These are phyloP conservation scores for Quadroppia sp. DNA, from an alignment of 2,888 invertebrate genomes.

Conservation along the genomic window DNA sequence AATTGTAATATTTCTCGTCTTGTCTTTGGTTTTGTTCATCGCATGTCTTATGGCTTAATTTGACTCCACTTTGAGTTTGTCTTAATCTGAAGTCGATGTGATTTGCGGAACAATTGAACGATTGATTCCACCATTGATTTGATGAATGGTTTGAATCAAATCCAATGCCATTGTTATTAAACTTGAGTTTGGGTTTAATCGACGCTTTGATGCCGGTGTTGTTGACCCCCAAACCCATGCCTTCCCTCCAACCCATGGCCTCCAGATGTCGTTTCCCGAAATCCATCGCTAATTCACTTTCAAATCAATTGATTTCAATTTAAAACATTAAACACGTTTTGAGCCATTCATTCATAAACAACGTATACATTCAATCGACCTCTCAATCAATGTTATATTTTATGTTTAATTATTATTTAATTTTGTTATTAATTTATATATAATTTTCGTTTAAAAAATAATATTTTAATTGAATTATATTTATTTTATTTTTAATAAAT, in stretches of 20 bases:
- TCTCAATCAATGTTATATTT: no score
- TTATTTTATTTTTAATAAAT: no score
- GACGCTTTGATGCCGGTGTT: conserved; percentile 41
- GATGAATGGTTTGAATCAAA: conserved; percentile 18
- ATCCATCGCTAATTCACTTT: conserved; percentile 28
- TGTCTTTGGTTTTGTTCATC: neutral
- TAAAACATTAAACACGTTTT: neutral
- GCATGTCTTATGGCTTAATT: conserved; percentile 5
- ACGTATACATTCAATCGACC: neutral
- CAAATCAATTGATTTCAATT: neutral
- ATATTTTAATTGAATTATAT: no score
- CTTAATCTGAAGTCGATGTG: conserved; percentile 24
- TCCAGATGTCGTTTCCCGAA: conserved; percentile 41
- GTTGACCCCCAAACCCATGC: conserved; percentile 40
- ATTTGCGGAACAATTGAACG: conserved; percentile 39
- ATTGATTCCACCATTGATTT: conserved; percentile 41
- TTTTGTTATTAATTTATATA: no score
- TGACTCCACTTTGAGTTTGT: conserved; percentile 38
- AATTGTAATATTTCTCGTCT: conserved; percentile 29
- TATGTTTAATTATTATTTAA: no score
- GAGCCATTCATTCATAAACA: neutral
- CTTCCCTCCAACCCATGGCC: conserved; percentile 44
- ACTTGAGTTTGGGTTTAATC: conserved; percentile 43
- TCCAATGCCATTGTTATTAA: conserved; percentile 41
- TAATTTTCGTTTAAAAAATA: no score